A percentile compares a stretch with the other conserved stretches of the same genome.
Evolutionary conservation across 2,113 vertebrate genomes (phyloP).

Genomic region (Dicaeum eximium): DNA sequence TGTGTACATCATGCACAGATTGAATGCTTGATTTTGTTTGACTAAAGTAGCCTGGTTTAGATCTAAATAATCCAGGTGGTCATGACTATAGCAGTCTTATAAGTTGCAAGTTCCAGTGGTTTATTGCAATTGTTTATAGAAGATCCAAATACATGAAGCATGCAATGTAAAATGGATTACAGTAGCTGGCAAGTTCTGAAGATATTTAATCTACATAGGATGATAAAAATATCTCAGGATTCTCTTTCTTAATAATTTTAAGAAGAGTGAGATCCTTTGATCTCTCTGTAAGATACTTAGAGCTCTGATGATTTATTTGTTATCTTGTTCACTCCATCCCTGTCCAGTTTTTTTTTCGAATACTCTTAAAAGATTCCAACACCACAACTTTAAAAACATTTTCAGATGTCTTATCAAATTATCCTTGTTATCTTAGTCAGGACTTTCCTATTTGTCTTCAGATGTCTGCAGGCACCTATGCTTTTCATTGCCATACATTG

Average conservation of each 20-base stretch:
- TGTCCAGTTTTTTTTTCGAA: not conserved
- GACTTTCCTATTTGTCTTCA: not conserved
- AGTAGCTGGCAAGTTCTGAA: not conserved
- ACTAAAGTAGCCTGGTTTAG: not conserved
- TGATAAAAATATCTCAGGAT: not conserved
- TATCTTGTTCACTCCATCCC: accelerated
- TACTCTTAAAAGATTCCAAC: not conserved
- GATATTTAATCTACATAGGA: not conserved
- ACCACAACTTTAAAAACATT: not conserved
- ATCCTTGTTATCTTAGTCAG: not conserved
- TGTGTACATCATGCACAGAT: not conserved
- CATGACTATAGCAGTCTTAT: not conserved
- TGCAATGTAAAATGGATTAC: not conserved
- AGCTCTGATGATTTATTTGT: not conserved
- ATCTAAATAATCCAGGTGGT: not conserved
- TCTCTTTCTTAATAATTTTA: not conserved
- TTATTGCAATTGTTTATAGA: not conserved
- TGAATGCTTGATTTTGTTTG: not conserved
- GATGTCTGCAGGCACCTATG: not conserved
- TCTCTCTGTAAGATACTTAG: not conserved
- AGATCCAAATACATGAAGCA: not conserved
- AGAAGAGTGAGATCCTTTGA: not conserved
- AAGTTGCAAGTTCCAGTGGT: not conserved
- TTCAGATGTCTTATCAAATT: not conserved
- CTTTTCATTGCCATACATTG: not conserved